Evolutionary conservation across 2,113 vertebrate genomes (phyloP), one percentile per base, ranked within the genome.

Genomic region (Sturnira hondurensis): DNA sequence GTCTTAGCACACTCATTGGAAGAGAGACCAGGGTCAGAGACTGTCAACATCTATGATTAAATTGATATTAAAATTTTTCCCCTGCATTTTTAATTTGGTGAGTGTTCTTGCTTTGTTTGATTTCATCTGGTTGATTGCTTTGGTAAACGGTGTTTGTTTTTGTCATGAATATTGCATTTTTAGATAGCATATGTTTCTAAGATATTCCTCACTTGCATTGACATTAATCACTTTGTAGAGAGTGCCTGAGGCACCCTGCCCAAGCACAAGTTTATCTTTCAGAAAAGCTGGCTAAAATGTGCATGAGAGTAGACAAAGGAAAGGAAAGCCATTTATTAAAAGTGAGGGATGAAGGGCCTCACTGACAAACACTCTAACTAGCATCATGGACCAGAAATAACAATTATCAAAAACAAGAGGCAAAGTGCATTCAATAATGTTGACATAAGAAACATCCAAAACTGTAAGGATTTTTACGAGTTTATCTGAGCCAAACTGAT

Each of bases 151-250:
- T 65, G 43, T 91, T 83, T 89, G 67, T 52, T 77, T 93, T 93
- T 43, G 70, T 65, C 43, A 43, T 80, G 71, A 86, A 85, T 68
- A 31, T 73, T 41, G 54, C 41, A 50, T 94, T 92, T 91, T 86
- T 47, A 96, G 54, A 82, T 50, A 84, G 50, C 50, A 94, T 82
- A 92, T 92, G 54, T 76, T 92, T 83, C 94, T 93, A 58, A 96
- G 82, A 78, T 80, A 96, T 94, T 94, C 95, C 96, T 96, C 63
- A 90, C 50, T 96, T 80, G 63, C 93, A 73, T 90, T 97, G 77
- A 96, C 85, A 93, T 63, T 91, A 92, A 86, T 36, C 47, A 70
- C 26, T 93, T 97, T 92, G 81, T 65, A 92, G 61, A 41, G 90
- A 81, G 81, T 78, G 41, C 28, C 56, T 74, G 36, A 93, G 84